Conservation (phyloP, 1,140 invertebrate genomes). For the Catajapyx aquilonaris region DNA sequence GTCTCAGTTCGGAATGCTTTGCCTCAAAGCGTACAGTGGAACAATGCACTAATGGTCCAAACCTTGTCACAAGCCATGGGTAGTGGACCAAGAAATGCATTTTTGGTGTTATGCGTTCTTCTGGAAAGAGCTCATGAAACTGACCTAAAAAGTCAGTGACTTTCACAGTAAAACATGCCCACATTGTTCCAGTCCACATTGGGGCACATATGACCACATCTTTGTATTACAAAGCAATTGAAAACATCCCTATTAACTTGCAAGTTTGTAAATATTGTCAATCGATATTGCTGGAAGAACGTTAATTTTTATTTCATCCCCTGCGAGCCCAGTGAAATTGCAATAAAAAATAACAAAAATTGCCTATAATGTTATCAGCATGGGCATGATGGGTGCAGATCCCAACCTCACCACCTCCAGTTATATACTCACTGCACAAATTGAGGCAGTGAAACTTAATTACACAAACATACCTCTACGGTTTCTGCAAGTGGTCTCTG, state of each 20-base stretch:
- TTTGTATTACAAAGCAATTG: not conserved
- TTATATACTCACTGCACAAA: no score
- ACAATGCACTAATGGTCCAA: not conserved
- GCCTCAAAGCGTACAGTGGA: not conserved
- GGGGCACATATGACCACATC: not conserved
- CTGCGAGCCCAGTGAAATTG: no score
- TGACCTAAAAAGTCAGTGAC: not conserved
- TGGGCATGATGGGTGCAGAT: no score
- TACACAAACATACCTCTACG: no score
- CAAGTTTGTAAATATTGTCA: no score
- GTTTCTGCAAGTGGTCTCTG: no score
- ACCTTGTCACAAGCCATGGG: not conserved
- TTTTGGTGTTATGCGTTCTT: not conserved
- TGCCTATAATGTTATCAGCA: no score
- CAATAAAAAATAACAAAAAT: no score
- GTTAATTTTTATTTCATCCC: no score
- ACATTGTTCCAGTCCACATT: not conserved
- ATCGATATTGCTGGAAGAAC: no score
- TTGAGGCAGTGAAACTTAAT: no score
- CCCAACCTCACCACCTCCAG: no score
- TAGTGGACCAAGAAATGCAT: not conserved
- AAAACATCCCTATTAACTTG: not conserved
- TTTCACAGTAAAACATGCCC: not conserved
- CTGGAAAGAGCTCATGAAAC: not conserved
- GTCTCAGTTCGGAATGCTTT: not conserved